Percentiles rank a stretch among this genome's conserved stretches.
phyloP scores from a whole-genome alignment of 2,888 invertebrate genomes.

The Busseola fusca region DNA sequence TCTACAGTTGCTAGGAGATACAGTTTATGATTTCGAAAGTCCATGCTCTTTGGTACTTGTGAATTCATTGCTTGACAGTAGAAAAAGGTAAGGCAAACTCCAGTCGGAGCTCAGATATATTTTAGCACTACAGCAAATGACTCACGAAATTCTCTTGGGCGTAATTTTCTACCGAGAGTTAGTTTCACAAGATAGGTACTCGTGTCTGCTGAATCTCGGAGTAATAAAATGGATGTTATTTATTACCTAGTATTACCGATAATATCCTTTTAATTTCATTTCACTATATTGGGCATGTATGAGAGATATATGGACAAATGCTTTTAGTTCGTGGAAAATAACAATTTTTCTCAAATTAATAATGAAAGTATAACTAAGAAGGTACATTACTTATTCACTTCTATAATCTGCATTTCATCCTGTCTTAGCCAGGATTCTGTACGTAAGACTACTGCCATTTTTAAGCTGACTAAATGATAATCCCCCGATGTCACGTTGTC shows the following conservation, averaged over 20 bases:
- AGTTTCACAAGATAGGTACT: constrained; percentile 1
- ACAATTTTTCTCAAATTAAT: background rate
- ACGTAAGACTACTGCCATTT: background rate
- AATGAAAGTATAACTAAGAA: background rate
- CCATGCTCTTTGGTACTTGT: constrained; percentile 10
- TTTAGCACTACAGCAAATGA: constrained; percentile 33
- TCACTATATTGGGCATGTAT: too few species aligned
- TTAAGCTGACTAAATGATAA: background rate
- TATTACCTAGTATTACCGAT: too few species aligned
- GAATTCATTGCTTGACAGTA: constrained; percentile 24
- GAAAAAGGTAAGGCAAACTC: constrained; percentile 20
- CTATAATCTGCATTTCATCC: background rate
- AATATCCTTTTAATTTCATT: too few species aligned
- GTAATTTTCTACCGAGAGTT: constrained; percentile 20
- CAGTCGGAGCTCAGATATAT: constrained; percentile 2
- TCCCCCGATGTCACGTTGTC: too few species aligned
- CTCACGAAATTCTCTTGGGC: background rate
- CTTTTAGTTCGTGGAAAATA: background rate
- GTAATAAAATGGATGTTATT: background rate
- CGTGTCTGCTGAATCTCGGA: background rate
- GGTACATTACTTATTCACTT: background rate
- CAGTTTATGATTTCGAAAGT: constrained; percentile 14
- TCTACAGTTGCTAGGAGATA: constrained; percentile 3
- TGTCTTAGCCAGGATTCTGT: background rate
- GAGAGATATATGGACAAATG: too few species aligned